phyloP scores from a whole-genome alignment of 2,888 invertebrate species.

The Dinocampus coccinellae region DNA sequence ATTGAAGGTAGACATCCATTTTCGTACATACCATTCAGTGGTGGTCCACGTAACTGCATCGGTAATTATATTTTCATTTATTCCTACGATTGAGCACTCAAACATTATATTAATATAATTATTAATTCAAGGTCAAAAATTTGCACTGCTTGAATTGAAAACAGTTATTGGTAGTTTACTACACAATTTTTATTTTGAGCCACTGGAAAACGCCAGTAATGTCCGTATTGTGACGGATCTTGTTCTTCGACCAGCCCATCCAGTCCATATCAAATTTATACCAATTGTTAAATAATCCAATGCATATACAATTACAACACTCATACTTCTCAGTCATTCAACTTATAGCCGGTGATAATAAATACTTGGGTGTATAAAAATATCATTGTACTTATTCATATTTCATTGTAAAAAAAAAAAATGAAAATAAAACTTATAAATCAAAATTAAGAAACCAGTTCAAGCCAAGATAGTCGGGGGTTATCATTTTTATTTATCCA shows the following conservation, averaged over 20 bases:
- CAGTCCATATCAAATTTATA: conserved; percentile 36
- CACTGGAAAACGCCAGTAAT: conserved; percentile 32
- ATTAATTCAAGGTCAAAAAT: conserved; percentile 70
- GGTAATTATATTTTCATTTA: conserved; percentile 67
- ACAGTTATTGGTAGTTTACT: conserved; percentile 39
- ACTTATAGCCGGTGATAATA: no score
- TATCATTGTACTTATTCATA: no score
- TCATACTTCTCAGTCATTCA: no score
- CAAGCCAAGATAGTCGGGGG: no score
- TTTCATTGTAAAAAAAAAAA: no score
- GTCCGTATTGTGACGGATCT: conserved; percentile 38
- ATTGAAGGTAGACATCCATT: conserved; percentile 71
- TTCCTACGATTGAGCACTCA: no score
- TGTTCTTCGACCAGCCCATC: conserved; percentile 26
- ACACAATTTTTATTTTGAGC: conserved; percentile 47
- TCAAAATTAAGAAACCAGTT: no score
- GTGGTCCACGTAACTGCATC: conserved; percentile 79
- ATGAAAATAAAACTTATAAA: no score
- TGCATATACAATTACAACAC: background rate
- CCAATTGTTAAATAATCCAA: conserved; percentile 27
- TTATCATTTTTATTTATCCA: no score
- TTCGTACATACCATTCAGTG: conserved; percentile 77
- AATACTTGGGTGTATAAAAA: no score
- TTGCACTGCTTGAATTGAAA: conserved; percentile 48
- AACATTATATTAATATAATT: conserved; percentile 53